These are phyloP conservation scores for Microcebus griseorufus DNA, from an alignment of 2,113 vertebrate species.

Conservation along the genomic window DNA sequence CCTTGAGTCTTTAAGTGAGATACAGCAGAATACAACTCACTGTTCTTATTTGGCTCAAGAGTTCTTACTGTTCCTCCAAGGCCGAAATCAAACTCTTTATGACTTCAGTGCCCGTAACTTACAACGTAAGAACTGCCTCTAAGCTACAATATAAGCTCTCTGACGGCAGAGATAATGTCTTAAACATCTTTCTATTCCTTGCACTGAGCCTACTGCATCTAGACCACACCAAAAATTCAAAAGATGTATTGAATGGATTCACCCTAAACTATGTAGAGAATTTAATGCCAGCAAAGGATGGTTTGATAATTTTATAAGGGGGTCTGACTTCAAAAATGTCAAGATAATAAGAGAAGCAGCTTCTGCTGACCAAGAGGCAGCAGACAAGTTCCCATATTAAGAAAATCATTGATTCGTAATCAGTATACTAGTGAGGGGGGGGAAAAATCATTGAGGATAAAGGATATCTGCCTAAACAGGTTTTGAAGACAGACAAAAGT, in stretches of 20 bases:
- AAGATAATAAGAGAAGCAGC: neutral
- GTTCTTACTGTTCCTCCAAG: neutral
- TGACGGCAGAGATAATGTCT: neutral
- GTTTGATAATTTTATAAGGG: neutral
- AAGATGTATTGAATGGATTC: neutral
- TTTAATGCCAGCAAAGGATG: neutral
- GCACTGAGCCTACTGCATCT: neutral
- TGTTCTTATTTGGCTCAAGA: neutral
- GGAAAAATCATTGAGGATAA: neutral
- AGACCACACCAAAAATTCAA: neutral
- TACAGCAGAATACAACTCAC: neutral
- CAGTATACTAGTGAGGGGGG: too few species aligned
- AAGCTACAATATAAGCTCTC: neutral
- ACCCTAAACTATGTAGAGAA: neutral
- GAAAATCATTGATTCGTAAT: neutral
- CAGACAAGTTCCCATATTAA: neutral
- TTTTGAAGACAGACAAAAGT: neutral
- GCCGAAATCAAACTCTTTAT: neutral
- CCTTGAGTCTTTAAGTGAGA: neutral
- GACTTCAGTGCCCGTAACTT: neutral
- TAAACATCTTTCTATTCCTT: neutral
- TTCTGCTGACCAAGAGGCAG: neutral
- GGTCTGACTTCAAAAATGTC: neutral
- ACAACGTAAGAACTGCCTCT: neutral
- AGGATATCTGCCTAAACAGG: neutral